phyloP scores from a whole-genome alignment of 2,113 vertebrate genomes.

The Holacanthus passer region DNA sequence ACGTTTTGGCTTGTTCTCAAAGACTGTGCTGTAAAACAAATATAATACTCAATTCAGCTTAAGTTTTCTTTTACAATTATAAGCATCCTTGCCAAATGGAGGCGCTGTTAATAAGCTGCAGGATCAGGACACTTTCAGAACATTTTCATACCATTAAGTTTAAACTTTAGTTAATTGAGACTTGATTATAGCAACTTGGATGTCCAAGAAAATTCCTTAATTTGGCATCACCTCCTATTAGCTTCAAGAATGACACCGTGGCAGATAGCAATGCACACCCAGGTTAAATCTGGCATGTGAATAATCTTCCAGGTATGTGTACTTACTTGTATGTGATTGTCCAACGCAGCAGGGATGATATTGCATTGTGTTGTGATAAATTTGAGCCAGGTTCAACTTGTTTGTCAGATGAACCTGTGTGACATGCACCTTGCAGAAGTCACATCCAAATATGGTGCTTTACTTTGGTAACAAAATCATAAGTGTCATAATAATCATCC shows the following conservation, averaged over 20 bases:
- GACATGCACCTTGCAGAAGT: background rate
- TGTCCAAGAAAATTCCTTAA: background rate
- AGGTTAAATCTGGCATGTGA: background rate
- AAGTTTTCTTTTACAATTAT: background rate
- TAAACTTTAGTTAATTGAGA: background rate
- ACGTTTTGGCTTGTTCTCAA: constrained; percentile 17
- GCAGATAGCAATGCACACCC: background rate
- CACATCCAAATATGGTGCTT: background rate
- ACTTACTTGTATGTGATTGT: background rate
- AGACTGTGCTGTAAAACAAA: constrained; percentile 6
- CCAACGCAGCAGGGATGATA: background rate
- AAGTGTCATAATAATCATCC: too few relatives aligned
- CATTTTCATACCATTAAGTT: background rate
- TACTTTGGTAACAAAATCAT: background rate
- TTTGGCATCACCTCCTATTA: background rate
- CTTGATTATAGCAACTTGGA: background rate
- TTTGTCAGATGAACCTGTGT: background rate
- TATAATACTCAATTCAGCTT: background rate
- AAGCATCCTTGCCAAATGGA: background rate
- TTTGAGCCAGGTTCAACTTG: background rate
- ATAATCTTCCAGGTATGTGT: background rate
- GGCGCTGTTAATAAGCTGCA: background rate
- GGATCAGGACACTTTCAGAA: background rate
- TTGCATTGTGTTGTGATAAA: background rate
- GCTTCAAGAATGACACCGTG: background rate